Evolutionary conservation across 53 echinoderm and acorn worm species (phyloP), one percentile per base, ranked within the genome.

Genomic region (Apostichopus leukothele): DNA sequence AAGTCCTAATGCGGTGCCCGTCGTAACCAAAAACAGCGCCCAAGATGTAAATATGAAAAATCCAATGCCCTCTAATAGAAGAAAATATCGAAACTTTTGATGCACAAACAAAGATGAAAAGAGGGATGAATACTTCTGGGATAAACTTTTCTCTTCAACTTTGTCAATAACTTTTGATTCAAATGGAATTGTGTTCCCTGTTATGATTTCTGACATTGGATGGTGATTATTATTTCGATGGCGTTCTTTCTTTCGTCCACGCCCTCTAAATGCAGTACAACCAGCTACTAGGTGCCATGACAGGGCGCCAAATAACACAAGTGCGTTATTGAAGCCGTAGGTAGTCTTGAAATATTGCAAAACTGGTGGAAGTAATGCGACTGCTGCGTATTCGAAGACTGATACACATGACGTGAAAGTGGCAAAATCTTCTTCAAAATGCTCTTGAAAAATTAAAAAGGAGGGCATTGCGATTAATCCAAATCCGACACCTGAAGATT

Each of bases 1-100:
- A 25, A 85, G 50, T 22, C 85, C 85, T 23, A 66, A 1, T 27
- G 85, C 22, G 22, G 67, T 67, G 21, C 85, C 85, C 66, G 67
- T 10, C 7, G 85, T 26, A 0, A 85, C 50, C 4, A 85, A 50
- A 67, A 85, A 85, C 4, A 85, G 50, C 0, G 85, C 85, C 85
- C 85, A 85, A 4, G 71, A 71, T 71, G 71, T 71, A 71, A 63
- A 63, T 4, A 63, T 9, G 4, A 63, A 18, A 6, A 6, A 18
- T 18, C 14, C 71, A 19, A 71, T 71, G 71, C 13, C 13, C 71
- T 71, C 14, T n/a, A 71, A 71, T n/a, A 19, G 6, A 14, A 71
- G 11, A 16, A 63, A 63, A 63, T 63, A 63, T 7, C 63, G 63
- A 16, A 63, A 63, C 6, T 63, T 63, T 63, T 16, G 11, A 16